Evolutionary conservation across 2,888 invertebrate species (phyloP).

Genomic region (Chaitophorus viminalis): DNA sequence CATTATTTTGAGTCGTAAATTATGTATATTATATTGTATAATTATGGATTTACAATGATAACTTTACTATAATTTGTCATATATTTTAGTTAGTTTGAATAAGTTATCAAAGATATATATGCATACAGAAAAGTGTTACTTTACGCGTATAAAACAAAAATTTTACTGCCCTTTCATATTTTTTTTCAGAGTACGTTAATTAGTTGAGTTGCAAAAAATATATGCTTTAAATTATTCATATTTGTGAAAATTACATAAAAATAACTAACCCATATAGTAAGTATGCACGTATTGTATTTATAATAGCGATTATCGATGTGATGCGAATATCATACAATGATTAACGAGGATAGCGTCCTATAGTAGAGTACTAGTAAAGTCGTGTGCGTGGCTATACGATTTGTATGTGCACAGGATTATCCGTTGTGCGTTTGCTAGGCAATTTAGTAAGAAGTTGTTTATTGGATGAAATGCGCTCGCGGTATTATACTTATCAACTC

Average conservation of each 20-base stretch:
- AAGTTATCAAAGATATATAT: neutral
- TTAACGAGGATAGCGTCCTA: neutral
- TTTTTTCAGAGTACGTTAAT: neutral
- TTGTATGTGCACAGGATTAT: neutral
- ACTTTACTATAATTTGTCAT: too few species aligned
- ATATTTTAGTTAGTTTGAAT: neutral
- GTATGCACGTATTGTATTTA: neutral
- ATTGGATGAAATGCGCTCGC: constrained; percentile 4
- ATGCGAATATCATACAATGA: neutral
- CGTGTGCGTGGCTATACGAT: neutral
- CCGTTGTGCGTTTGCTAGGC: neutral
- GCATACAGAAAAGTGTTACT: too few species aligned
- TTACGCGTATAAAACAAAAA: too few species aligned
- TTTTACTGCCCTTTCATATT: too few species aligned
- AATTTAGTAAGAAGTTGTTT: constrained; percentile 9
- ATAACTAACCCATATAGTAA: too few species aligned
- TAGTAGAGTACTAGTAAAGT: neutral
- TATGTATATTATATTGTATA: neutral
- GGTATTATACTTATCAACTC: constrained; percentile 18
- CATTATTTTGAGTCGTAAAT: neutral
- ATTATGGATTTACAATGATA: neutral
- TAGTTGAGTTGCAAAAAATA: too few species aligned
- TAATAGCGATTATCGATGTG: neutral
- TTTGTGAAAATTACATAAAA: too few species aligned
- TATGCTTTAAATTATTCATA: too few species aligned